These are phyloP conservation scores for Corythoichthys intestinalis DNA, from an alignment of 2,113 vertebrate species.

Conservation along the genomic window DNA sequence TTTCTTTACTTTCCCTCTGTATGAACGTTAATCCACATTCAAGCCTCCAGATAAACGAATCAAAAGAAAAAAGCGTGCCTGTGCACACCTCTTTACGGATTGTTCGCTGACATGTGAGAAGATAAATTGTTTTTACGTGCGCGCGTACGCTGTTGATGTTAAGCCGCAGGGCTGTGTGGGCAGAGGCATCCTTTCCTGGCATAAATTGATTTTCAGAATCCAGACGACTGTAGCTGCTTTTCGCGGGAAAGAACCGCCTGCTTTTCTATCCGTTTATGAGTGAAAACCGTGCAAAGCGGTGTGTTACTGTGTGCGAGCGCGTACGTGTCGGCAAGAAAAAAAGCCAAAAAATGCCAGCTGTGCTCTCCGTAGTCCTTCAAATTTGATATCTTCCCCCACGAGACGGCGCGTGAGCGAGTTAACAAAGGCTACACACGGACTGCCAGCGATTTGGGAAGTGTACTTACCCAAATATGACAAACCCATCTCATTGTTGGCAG, in stretches of 20 bases:
- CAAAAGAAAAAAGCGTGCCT: constrained; percentile 16
- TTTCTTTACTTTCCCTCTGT: constrained; percentile 47
- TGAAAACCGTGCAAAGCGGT: constrained; percentile 40
- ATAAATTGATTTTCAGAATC: constrained; percentile 63
- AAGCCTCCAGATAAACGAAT: constrained; percentile 55
- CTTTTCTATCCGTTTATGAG: constrained; percentile 41
- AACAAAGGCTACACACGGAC: constrained; percentile 1
- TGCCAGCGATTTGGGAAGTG: constrained; percentile 8
- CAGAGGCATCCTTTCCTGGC: constrained; percentile 43
- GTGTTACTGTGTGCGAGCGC: neutral
- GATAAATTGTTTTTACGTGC: constrained; percentile 41
- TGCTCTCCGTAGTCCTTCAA: constrained; percentile 8
- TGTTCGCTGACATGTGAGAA: constrained; percentile 34
- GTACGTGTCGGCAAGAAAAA: neutral
- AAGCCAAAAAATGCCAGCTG: constrained; percentile 16
- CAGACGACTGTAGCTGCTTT: constrained; percentile 34
- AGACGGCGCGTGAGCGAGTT: constrained; percentile 13
- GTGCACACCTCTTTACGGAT: constrained; percentile 25
- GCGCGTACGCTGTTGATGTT: constrained; percentile 29
- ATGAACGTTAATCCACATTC: constrained; percentile 42
- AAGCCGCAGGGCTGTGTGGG: constrained; percentile 50
- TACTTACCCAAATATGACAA: constrained; percentile 33
- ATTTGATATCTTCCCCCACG: constrained; percentile 7
- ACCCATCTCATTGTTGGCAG: constrained; percentile 39
- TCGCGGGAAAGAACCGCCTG: constrained; percentile 37